Conservation (phyloP, 2,113 vertebrate genomes). For the Cranoglanis bouderius region DNA sequence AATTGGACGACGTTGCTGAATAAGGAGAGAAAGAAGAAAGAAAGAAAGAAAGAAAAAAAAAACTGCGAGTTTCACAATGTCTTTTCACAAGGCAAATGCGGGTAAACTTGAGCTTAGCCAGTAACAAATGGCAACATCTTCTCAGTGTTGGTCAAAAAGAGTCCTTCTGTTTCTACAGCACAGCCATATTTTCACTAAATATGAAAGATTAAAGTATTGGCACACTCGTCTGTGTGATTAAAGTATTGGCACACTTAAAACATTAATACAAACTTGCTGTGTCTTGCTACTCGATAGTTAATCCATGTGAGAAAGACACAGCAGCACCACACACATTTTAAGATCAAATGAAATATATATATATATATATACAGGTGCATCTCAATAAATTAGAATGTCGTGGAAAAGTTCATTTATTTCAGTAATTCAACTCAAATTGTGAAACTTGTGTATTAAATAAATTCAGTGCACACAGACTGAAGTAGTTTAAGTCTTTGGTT, state of each 20-base stretch:
- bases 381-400: too few species aligned
- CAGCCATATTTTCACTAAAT: slow-evolving; percentile 5
- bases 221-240: background rate
- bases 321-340: background rate
- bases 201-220: slow-evolving; percentile 15
- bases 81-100: background rate
- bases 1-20: background rate
- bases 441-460: too few species aligned
- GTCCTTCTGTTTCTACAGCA: background rate
- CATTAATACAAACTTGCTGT: background rate
- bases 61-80: background rate
- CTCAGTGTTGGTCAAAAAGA: background rate
- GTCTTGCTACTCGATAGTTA: background rate
- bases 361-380: too few species aligned
- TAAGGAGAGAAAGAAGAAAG: background rate
- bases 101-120: background rate
- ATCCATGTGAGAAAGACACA: background rate
- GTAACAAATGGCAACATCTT: background rate
- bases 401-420: too few species aligned
- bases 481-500: too few species aligned
- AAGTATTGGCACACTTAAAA: background rate
- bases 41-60: background rate
- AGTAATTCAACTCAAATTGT: too few species aligned
- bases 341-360: background rate
- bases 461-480: too few species aligned